Percentiles rank a stretch among this genome's conserved stretches.
These are phyloP conservation scores for Cebus imitator DNA, from an alignment of 2,113 vertebrate genomes.

Conservation along the genomic window DNA sequence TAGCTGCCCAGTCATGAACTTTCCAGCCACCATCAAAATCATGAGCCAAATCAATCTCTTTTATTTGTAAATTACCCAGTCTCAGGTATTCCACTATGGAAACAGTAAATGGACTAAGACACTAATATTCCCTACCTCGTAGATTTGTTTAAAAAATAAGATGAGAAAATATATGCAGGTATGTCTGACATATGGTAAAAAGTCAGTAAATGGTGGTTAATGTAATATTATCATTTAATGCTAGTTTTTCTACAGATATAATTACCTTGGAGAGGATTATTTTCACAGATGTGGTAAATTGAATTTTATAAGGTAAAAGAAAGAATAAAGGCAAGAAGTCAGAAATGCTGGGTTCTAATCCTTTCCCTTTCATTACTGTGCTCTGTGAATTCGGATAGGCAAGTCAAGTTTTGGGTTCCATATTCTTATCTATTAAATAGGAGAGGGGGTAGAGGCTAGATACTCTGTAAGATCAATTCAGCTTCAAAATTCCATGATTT, in stretches of 20 bases:
- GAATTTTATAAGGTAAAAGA: background rate
- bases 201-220: background rate
- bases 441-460: background rate
- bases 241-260: background rate
- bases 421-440: background rate
- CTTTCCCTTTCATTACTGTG: background rate
- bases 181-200: background rate
- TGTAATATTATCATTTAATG: background rate
- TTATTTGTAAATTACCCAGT: background rate
- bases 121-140: background rate
- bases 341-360: background rate
- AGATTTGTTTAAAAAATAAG: background rate
- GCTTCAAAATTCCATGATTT: constrained; percentile 8
- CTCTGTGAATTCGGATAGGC: background rate
- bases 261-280: background rate
- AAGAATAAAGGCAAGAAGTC: background rate
- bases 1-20: background rate
- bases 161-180: background rate
- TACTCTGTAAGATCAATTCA: background rate
- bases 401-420: background rate
- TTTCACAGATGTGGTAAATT: background rate
- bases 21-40: background rate
- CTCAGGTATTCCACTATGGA: background rate
- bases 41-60: background rate
- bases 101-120: background rate